Base-by-base conservation (phyloP, 2,797 vertebrate genomes). In the Clarias laeviceps region DNA sequence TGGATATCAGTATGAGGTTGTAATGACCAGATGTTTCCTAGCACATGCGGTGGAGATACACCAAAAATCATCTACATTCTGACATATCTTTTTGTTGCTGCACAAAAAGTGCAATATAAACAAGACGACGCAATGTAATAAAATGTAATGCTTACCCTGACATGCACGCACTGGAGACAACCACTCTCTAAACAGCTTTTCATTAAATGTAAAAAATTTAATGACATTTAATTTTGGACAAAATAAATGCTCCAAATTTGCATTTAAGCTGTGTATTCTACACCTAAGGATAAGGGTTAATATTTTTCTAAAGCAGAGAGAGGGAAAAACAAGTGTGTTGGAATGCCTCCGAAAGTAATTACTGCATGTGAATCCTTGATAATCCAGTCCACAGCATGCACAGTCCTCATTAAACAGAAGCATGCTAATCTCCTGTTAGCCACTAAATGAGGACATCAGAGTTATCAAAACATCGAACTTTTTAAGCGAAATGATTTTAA, bases 31-130 rank as follows among this genome's bases (percentile, higher is more conserved):
- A 84, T 86, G 65, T 82, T 32, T 83, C 69, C 65, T 64, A 68
- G 32, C 77, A 85, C 91, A 92, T 85, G 90, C 90, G 56, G 87
- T 91, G 84, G 88, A 93, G 90, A 93, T 91, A 90, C 85, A 85
- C 85, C 80, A 57, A 79, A 45, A 89, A 89, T 66, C 80, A 85
- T 86, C 15, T 79, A 85, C 50, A 37, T 45, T 66, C 17, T 29
- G 65, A 70, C 50, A 66, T 90, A 89, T 86, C 78, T 90, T 88
- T 50, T 90, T 88, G 86, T 90, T 91, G 85, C 88, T 84, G 89
- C 91, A 86, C 90, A 89, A 90, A 91, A 93, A 93, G 91, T 92
- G 88, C 86, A 91, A 90, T 91, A 92, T 93, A 94, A 95, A 94
- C 92, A 94, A 93, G 90, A 90, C 66, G 24, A 14, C 85, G 87